These are phyloP conservation scores for Rotaria socialis DNA, from an alignment of 2,888 invertebrate genomes.

Conservation along the genomic window DNA sequence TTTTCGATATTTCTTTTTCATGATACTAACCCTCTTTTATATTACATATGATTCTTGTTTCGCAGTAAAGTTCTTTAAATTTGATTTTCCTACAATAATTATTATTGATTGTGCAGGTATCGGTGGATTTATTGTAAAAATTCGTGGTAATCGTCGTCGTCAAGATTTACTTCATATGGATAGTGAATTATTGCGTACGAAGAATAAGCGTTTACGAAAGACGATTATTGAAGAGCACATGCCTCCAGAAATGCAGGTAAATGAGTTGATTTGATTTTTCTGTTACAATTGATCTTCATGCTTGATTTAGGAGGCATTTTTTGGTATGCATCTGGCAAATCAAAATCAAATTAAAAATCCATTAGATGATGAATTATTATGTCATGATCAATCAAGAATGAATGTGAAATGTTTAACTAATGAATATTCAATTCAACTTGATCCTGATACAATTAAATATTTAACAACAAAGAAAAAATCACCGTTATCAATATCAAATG, in stretches of 20 bases:
- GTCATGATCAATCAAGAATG: background rate
- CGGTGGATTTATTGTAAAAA: conserved; percentile 16
- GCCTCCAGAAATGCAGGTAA: conserved; percentile 33
- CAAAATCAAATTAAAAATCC: background rate
- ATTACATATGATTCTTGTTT: no score
- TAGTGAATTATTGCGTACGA: background rate
- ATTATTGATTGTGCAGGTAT: background rate
- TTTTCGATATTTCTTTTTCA: no score
- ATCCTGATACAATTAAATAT: background rate
- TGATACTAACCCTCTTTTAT: no score
- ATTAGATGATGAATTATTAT: background rate
- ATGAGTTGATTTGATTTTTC: background rate
- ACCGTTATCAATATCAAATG: background rate
- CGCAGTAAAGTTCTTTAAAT: no score
- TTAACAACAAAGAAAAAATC: background rate
- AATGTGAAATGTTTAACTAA: background rate
- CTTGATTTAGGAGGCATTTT: conserved; percentile 30
- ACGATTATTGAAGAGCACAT: conserved; percentile 6
- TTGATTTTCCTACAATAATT: no score
- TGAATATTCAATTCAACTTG: conserved; percentile 28
- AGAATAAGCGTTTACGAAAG: conserved; percentile 5
- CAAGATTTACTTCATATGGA: conserved; percentile 28
- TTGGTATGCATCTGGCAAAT: background rate
- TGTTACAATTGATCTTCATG: background rate
- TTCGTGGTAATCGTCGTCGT: conserved; percentile 20